Base-by-base conservation (phyloP, 2,113 vertebrate species). In the Salvelinus sp. region DNA sequence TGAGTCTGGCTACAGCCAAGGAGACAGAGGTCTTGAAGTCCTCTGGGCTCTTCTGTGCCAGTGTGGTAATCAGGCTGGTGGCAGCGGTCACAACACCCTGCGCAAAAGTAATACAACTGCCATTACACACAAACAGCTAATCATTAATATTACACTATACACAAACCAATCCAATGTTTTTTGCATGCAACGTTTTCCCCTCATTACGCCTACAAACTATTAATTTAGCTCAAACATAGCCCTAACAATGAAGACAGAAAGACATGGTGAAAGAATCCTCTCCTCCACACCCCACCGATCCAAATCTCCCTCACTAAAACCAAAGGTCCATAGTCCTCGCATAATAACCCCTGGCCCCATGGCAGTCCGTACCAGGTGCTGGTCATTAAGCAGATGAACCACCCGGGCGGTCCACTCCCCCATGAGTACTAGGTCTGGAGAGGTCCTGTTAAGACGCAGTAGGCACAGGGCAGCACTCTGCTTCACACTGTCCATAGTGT, bases 401-500 rank as follows among this genome's bases (percentile, higher is more conserved):
- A 97, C 96, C 0, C 96, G 92, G 0, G 96, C 96, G 0, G 96
- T 97, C 96, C 96, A 97, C 86, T 97, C 96, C 0, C 96, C 96
- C 96, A 97, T 97, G 81, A 95, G 94, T 71, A 97, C 96, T 83
- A 97, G 78, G 85, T 97, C 96, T 0, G 96, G 96, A 0, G 96
- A 97, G 4, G 96, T 96, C 88, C 96, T 96, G 88, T 97, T 96
- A 60, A 97, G 93, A 2, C 96, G 92, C 81, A 97, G 91, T 70
- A 97, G 91, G 89, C 96, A 97, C 54, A 97, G 93, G 57, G 96
- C 96, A 0, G 96, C 96, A 0, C 95, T 96, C 91, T 97, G 96
- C 71, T 97, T 97, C 85, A 97, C 96, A 0, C 96, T 97, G 88
- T 97, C 96, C 96, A 97, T 97, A 1, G 96, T 97, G 75, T 97